Percentiles rank a stretch among this genome's conserved stretches.
These are phyloP conservation scores for Chrysodeixis includens DNA, from an alignment of 2,888 invertebrate species.

Conservation along the genomic window DNA sequence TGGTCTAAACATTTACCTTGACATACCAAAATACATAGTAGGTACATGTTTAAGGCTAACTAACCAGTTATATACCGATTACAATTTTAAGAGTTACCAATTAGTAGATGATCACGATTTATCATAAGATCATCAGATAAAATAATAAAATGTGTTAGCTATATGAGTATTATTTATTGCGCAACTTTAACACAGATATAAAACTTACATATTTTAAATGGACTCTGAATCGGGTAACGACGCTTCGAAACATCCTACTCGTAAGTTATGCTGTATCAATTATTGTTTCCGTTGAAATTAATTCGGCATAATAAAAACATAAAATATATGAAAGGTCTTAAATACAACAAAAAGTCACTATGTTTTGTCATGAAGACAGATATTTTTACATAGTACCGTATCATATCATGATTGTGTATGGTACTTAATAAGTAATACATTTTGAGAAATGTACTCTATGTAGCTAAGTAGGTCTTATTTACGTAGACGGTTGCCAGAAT, in stretches of 20 bases:
- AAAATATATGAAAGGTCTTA: too few relatives aligned
- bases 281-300: not conserved
- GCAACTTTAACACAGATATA: not conserved
- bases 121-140: constrained; percentile 6
- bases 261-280: too few relatives aligned
- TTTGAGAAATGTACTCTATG: too few relatives aligned
- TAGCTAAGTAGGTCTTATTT: not conserved
- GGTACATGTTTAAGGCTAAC: constrained; percentile 52
- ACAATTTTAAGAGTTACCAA: constrained; percentile 29
- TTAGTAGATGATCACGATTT: constrained; percentile 28
- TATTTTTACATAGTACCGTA: too few relatives aligned
- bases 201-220: too few relatives aligned
- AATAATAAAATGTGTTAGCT: not conserved
- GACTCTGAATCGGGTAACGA: too few relatives aligned
- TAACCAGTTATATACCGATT: constrained; percentile 55
- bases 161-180: not conserved
- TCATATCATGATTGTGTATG: too few relatives aligned
- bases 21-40: constrained; percentile 52
- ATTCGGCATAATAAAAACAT: not conserved
- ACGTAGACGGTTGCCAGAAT: not conserved
- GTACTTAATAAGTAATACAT: too few relatives aligned
- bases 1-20: constrained; percentile 56
- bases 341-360: too few relatives aligned
- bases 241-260: not conserved
- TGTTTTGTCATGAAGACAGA: too few relatives aligned